These are phyloP conservation scores for Dreissena rostriformis DNA, from an alignment of 1,140 invertebrate genomes.

Conservation along the genomic window DNA sequence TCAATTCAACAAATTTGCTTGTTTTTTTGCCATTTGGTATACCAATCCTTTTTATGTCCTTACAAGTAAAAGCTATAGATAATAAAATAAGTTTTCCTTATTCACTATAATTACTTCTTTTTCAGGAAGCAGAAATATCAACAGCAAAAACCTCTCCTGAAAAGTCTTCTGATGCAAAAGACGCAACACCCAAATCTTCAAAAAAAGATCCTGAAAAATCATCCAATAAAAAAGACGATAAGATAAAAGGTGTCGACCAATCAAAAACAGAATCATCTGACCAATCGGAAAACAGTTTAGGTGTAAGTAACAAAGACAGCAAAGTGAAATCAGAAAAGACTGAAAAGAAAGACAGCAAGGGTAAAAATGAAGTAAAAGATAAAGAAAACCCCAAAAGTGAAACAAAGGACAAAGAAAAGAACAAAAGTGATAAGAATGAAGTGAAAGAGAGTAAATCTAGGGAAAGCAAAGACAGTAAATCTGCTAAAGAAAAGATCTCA, in stretches of 20 bases:
- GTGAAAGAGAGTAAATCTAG: slow-evolving; percentile 11
- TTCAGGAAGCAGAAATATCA: slow-evolving; percentile 35
- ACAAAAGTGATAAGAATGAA: slow-evolving; percentile 10
- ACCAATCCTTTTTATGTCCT: too few species aligned
- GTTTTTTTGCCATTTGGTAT: too few species aligned
- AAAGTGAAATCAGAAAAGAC: slow-evolving; percentile 13
- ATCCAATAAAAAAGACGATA: slow-evolving; percentile 32
- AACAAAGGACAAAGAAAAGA: slow-evolving; percentile 13
- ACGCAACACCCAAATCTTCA: slow-evolving; percentile 7
- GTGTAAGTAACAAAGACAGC: neutral
- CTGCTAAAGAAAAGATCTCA: slow-evolving; percentile 2
- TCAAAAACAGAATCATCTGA: slow-evolving; percentile 1
- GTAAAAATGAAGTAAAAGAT: slow-evolving; percentile 50
- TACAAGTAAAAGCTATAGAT: too few species aligned
- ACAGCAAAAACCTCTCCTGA: slow-evolving; percentile 39
- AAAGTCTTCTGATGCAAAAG: slow-evolving; percentile 14
- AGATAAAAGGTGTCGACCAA: slow-evolving; percentile 36
- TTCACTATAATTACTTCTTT: neutral
- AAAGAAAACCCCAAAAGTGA: slow-evolving; percentile 35
- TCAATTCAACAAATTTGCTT: too few species aligned
- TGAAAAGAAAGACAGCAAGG: slow-evolving; percentile 45
- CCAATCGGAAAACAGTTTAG: slow-evolving; percentile 8
- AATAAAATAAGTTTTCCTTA: too few species aligned
- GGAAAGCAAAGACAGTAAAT: slow-evolving; percentile 15
- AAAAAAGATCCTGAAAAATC: slow-evolving; percentile 10